phyloP scores from a whole-genome alignment of 1,140 invertebrate species.

The Drosophila takahashii region DNA sequence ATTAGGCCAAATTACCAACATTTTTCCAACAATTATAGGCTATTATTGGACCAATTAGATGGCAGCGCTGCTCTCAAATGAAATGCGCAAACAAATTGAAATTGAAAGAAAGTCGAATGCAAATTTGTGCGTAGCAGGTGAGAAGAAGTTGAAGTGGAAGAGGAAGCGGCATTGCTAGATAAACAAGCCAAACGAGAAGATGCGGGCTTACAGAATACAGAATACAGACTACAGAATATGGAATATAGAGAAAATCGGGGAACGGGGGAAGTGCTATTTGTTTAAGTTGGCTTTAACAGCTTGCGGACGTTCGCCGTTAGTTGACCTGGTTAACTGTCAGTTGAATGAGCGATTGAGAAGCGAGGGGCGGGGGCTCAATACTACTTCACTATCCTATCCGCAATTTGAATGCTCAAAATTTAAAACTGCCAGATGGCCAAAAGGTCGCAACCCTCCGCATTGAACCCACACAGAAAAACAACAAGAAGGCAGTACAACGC shows the following conservation, averaged over 20 bases:
- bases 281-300: constrained; percentile 78
- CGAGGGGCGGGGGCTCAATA: not conserved
- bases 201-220: constrained; percentile 34
- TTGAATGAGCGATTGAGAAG: constrained; percentile 39
- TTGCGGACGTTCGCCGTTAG: constrained; percentile 76
- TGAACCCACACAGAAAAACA: constrained; percentile 18
- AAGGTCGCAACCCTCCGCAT: constrained; percentile 34
- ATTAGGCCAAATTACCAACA: constrained; percentile 69
- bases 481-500: constrained; percentile 9
- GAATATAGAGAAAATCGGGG: constrained; percentile 1
- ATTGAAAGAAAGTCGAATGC: constrained; percentile 62
- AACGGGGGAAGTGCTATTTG: constrained; percentile 75
- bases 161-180: constrained; percentile 8
- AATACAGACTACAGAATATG: not conserved
- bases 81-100: constrained; percentile 53
- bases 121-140: constrained; percentile 59
- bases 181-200: constrained; percentile 36
- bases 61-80: constrained; percentile 9
- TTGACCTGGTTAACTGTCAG: constrained; percentile 73
- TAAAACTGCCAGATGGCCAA: constrained; percentile 32
- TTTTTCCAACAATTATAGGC: constrained; percentile 71
- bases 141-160: constrained; percentile 6
- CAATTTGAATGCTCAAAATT: constrained; percentile 31
- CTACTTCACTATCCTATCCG: not conserved
- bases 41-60: constrained; percentile 64